Base-by-base conservation (phyloP, 2,888 invertebrate genomes). In the Stegophylla sp. region DNA sequence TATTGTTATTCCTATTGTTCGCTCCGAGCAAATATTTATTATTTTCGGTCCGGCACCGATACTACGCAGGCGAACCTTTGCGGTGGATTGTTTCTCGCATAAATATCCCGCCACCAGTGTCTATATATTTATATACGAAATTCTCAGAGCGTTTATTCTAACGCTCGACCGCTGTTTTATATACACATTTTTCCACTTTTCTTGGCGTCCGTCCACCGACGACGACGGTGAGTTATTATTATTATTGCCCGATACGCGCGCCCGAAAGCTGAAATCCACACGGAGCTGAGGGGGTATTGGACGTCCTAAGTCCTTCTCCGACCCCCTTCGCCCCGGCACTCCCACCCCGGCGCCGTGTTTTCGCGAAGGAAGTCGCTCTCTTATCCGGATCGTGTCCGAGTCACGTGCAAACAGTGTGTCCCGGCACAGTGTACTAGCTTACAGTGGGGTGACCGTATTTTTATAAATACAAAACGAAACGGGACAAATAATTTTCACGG, bases 121-220 rank as follows among this genome's bases (percentile, higher is more conserved):
- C n/a, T n/a, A n/a, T n/a, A 34, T 17, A 34, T 17, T 28, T 9
- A n/a, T n/a, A n/a, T n/a, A 17, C 34, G 17, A n/a, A n/a, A n/a
- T n/a, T 23, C 66, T 12, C 20, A 10, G 56, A 10, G 15, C 10
- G 67, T 67, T n/a, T 45, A 1, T 67, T 67, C 4, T 23, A 23
- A 43, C 64, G 41, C 23, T 48, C 12, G n/a, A 26, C 3, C 20
- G 64, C 66, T 7, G 23, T 45, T 66, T 20, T 15, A 23, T 26
- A 48, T 17, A 17, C 34, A 34, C 34, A 34, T 67, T 26, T 45
- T 45, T 67, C 26, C 48, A 26, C 67, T 67, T 48, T 66, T 67
- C 67, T 67, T 67, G 67, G 67, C 67, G 48, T 26, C 48, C 48
- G 15, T 48, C 67, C 67, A 67, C 48, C 48, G 26, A 41, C 12